A percentile compares a stretch with the other conserved stretches of the same genome.
Evolutionary conservation across 2,888 invertebrate species (phyloP).

Genomic region (Tachina lurida): DNA sequence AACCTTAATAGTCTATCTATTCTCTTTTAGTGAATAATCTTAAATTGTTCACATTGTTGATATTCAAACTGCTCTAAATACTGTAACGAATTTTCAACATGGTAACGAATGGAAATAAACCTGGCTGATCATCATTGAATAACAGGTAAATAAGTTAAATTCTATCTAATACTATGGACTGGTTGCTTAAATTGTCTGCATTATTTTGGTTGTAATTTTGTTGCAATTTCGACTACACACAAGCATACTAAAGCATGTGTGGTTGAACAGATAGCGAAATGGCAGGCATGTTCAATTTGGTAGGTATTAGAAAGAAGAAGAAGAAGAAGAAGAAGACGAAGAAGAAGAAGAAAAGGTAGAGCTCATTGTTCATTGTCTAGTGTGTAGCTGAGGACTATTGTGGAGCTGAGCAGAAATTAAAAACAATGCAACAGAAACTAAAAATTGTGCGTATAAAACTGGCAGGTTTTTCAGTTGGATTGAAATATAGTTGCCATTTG

Average conservation of each 20-base stretch:
- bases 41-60: slow-evolving; percentile 41
- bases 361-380: too few species aligned
- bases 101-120: slow-evolving; percentile 70
- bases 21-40: slow-evolving; percentile 48
- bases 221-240: background rate
- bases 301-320: slow-evolving; percentile 24
- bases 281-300: slow-evolving; percentile 60
- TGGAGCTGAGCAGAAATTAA: slow-evolving; percentile 1
- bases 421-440: background rate
- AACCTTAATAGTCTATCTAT: slow-evolving; percentile 1
- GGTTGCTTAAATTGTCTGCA: slow-evolving; percentile 53
- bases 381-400: slow-evolving; percentile 48
- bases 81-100: slow-evolving; percentile 73
- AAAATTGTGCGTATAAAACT: slow-evolving; percentile 58
- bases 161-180: slow-evolving; percentile 39
- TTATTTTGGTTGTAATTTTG: slow-evolving; percentile 28
- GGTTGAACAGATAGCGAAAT: background rate
- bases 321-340: too few species aligned
- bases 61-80: slow-evolving; percentile 70
- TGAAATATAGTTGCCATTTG: slow-evolving; percentile 16
- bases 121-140: slow-evolving; percentile 63
- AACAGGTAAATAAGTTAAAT: slow-evolving; percentile 65
- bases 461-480: background rate
- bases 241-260: background rate
- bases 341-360: background rate